Evolutionary conservation across 1,140 invertebrate species (phyloP), one percentile per base, ranked within the genome.

Genomic region (Panagrolaimus sp.): DNA sequence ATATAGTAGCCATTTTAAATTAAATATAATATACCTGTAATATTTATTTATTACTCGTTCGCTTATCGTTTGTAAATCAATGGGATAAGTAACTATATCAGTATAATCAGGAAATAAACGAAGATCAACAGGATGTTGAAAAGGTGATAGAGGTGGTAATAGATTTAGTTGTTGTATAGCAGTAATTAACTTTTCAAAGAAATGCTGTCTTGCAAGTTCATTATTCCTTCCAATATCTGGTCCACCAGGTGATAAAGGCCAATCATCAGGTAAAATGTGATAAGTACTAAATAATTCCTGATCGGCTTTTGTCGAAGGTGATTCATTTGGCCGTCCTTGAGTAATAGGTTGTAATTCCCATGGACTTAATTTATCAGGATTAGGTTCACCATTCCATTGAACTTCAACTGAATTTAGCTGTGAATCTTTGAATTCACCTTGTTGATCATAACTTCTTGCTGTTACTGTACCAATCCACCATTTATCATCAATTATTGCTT

Each of bases 401-500:
- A 95, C 91, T 71, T 88, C 87, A 79, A 94, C 70, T n/a, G 71
- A 65, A 32, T 43, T 92, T 77, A 91, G 93, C 71, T 87, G 85
- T 84, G 95, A 94, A 68, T 88, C 87, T 17, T 21, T 70, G 0
- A 91, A 92, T 71, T 90, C 88, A 0, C 90, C 88, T 83, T 89
- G 89, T 63, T 89, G 87, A 9, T 87, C 85, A 62, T 86, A 85
- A 68, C 83, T 80, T n/a, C 89, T 88, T 0, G 87, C 87, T 72
- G 89, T 87, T 38, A 95, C 91, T 62, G 88, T 86, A 8, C 94
- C 94, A 81, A 91, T 89, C 92, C 93, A 98, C 94, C 94, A 98
- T 32, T 89, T 89, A 83, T 96, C 93, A 83, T 96, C 93, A 67
- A 98, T 96, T 87, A 96, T 90, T 80, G 93, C 94, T 10, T 94